Percentiles rank a stretch among this genome's conserved stretches.
phyloP scores from a whole-genome alignment of 1,140 invertebrate genomes.

The Bombus turneri region DNA sequence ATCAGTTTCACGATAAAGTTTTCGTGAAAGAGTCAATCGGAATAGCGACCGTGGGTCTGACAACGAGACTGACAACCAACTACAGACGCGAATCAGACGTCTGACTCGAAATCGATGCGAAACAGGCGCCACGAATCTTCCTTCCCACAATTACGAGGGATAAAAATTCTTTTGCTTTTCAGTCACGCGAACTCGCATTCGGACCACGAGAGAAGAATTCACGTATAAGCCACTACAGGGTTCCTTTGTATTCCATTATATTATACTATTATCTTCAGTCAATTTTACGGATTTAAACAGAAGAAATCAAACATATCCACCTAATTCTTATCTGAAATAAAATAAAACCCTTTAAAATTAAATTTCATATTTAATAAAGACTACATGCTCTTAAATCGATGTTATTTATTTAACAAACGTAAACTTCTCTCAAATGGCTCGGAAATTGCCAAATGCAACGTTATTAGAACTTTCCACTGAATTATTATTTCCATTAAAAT shows the following conservation, averaged over 20 bases:
- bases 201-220: conserved; percentile 60
- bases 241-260: not conserved
- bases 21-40: not conserved
- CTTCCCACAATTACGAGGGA: conserved; percentile 67
- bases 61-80: conserved; percentile 54
- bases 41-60: not conserved
- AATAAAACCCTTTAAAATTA: not conserved
- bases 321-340: not conserved
- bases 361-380: not conserved
- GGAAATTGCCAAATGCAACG: no score
- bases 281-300: not conserved
- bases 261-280: not conserved
- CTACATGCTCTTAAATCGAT: no score
- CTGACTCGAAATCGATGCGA: conserved; percentile 64
- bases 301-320: not conserved
- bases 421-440: no score
- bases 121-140: conserved; percentile 67
- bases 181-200: conserved; percentile 64
- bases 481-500: not conserved
- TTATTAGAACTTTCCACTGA: no score
- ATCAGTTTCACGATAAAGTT: not conserved
- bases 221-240: conserved; percentile 48
- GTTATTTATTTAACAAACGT: no score
- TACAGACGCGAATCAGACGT: conserved; percentile 62
- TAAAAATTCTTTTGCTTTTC: conserved; percentile 68